Evolutionary conservation across 2,113 vertebrate species (phyloP).

Genomic region (Sarotherodon lohbergeri): DNA sequence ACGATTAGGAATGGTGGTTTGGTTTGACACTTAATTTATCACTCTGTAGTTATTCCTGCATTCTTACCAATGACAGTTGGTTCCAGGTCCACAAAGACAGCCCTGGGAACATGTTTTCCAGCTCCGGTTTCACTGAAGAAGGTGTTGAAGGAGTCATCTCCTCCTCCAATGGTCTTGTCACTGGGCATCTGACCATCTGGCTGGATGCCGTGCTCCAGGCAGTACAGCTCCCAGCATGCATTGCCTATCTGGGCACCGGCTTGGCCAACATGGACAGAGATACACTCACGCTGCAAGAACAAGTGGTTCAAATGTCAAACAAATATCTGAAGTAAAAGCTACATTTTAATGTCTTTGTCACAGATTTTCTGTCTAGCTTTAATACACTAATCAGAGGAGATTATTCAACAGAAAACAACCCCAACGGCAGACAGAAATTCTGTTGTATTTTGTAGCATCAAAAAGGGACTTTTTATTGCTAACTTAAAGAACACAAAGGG

Average conservation of each 20-base stretch:
- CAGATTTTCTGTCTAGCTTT: neutral
- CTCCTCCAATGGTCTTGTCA: neutral
- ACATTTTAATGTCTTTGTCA: slow-evolving; percentile 69
- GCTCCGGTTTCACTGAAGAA: neutral
- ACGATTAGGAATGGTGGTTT: neutral
- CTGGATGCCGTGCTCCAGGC: neutral
- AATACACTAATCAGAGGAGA: neutral
- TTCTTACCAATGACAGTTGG: slow-evolving; percentile 64
- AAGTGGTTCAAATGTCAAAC: slow-evolving; percentile 46
- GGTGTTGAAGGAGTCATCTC: neutral
- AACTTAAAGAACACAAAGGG: neutral
- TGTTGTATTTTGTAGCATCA: neutral
- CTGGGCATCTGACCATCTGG: neutral
- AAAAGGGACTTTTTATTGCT: neutral
- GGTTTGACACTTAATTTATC: neutral
- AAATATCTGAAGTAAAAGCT: slow-evolving; percentile 63
- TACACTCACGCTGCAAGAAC: neutral
- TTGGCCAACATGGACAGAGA: neutral
- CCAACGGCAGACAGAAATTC: neutral
- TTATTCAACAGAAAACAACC: neutral
- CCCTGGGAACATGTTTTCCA: neutral
- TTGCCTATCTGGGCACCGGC: neutral
- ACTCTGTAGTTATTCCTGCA: neutral
- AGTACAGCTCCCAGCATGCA: neutral
- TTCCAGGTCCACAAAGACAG: slow-evolving; percentile 30